Percentiles rank a stretch among this genome's conserved stretches.
These are phyloP conservation scores for Hermaeophaga mercurialis DNA, from an alignment of 2,888 invertebrate genomes.

Conservation along the genomic window DNA sequence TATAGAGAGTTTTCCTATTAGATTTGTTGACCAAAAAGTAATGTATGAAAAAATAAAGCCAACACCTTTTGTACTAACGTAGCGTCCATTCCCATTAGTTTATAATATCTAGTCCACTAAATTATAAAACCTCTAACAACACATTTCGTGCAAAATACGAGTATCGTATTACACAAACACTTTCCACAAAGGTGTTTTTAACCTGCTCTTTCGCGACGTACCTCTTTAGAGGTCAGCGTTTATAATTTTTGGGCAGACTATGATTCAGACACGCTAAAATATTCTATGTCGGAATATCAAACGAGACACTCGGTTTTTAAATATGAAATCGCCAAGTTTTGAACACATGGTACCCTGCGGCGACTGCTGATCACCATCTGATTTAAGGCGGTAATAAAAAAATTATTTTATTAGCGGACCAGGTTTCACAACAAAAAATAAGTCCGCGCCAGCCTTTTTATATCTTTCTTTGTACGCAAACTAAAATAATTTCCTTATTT, in stretches of 20 bases:
- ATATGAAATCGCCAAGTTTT: conserved; percentile 23
- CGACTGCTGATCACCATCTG: conserved; percentile 10
- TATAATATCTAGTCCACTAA: neutral
- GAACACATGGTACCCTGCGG: conserved; percentile 21
- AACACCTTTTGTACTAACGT: no score
- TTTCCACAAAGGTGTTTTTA: conserved; percentile 20
- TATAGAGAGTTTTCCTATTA: no score
- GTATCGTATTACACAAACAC: conserved; percentile 13
- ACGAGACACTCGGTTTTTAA: conserved; percentile 19
- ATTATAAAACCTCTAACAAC: conserved; percentile 1
- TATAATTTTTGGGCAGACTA: conserved; percentile 15
- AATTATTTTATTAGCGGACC: neutral
- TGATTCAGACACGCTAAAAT: conserved; percentile 16
- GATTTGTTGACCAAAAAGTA: no score
- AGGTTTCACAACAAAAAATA: neutral
- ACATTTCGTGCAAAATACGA: conserved; percentile 13
- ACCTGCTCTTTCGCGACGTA: conserved; percentile 7
- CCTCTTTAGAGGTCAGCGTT: conserved; percentile 10
- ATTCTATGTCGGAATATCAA: conserved; percentile 18
- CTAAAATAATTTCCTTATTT: no score
- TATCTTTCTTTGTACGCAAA: no score
- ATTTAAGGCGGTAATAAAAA: conserved; percentile 6
- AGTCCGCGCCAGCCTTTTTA: neutral
- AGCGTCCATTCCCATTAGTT: no score
- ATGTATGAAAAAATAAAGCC: no score